Base-by-base conservation (phyloP, 2,113 vertebrate species). In the Myxocyprinus asiaticus region DNA sequence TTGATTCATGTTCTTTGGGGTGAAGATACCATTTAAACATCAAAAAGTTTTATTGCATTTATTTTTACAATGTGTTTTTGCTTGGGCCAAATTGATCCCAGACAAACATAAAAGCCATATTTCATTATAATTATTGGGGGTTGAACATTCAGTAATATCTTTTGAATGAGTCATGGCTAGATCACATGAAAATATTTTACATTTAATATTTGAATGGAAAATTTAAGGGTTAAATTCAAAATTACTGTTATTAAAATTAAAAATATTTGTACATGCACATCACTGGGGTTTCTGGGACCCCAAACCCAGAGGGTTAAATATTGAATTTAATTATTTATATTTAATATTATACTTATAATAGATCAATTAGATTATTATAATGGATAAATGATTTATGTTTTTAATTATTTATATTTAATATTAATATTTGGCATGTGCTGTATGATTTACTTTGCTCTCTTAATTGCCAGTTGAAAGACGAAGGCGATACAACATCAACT, bases 401-500 rank as follows among this genome's bases (percentile, higher is more conserved):
- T 33, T 67, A 17, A 47, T 56, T 11, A 48, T 51, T 50, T 11
- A 56, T 4, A 51, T 7, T 10, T 48, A 12, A 6, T 56, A 11
- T 7, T 7, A 66, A 33, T 33, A 15, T 62, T 68, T 67, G 22
- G 6, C 3, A 6, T 55, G 67, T 67, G 43, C 22, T 51, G 15
- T 22, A 7, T 22, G 17, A 64, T n/a, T 5, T 9, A 51, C 22
- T 33, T 51, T 64, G 2, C 33, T 75, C 51, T 78, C 43, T 48
- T n/a, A 1, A 58, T 86, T 17, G 15, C 88, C 88, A 99, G 98
- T 99, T 91, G 98, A 99, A 94, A 94, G 98, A 92, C 93, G 98
- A 89, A 92, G 97, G 84, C 91, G 98, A 87, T 99, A 98, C 91
- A 99, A 99, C 92, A 99, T 99, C 90, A 99, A 99, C 93, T 98